Conservation (phyloP, 2,797 vertebrate species). For the Sebastes vulpes region DNA sequence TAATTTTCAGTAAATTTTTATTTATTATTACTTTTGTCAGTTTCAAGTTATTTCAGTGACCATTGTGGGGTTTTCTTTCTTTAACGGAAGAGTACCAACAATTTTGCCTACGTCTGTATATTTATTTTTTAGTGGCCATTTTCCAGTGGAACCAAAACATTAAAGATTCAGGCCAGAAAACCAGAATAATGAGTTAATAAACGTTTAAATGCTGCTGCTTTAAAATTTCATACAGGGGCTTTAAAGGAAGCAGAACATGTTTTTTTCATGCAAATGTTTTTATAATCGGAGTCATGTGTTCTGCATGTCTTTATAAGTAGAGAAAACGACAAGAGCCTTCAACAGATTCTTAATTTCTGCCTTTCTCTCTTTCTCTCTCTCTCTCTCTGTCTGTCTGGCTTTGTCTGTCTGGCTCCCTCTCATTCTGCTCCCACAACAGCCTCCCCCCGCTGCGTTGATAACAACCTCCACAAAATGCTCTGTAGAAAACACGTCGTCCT, state of each 20-base stretch:
- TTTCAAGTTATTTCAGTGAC: too few species aligned
- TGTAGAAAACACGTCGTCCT: constrained; percentile 67
- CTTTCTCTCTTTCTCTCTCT: not conserved
- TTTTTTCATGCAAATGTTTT: not conserved
- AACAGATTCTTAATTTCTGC: constrained; percentile 3
- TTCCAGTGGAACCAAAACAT: not conserved
- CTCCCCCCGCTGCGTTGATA: constrained; percentile 60
- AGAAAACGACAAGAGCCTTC: not conserved
- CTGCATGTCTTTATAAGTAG: not conserved
- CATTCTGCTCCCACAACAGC: constrained; percentile 36
- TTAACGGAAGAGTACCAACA: too few species aligned
- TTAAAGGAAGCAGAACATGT: not conserved
- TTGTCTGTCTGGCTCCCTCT: constrained; percentile 38
- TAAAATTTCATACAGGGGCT: not conserved
- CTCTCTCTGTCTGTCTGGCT: constrained; percentile 5
- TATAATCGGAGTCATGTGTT: not conserved
- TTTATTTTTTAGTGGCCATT: too few species aligned
- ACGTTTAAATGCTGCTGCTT: not conserved
- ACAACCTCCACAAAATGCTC: constrained; percentile 67
- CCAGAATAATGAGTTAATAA: not conserved
- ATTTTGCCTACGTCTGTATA: too few species aligned
- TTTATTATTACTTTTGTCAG: too few species aligned
- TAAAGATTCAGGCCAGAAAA: not conserved
- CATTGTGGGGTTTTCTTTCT: too few species aligned
- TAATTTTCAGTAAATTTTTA: too few species aligned